Percentiles rank a stretch among this genome's conserved stretches.
Evolutionary conservation across 2,113 vertebrate genomes (phyloP).

Genomic region (Anguilla japonica): DNA sequence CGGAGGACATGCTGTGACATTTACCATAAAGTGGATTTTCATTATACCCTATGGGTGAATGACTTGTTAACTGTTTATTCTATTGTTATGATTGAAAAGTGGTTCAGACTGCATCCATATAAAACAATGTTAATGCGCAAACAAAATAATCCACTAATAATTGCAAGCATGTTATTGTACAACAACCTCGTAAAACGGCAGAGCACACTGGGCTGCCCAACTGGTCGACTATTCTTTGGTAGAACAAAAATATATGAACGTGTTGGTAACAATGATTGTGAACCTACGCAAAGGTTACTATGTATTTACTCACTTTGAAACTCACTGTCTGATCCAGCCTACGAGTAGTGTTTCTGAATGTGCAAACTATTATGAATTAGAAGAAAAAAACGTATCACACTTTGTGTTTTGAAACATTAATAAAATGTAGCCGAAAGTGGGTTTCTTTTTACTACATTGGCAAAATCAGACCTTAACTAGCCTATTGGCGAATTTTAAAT

Average conservation of each 20-base stretch:
- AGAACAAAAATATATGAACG: not conserved
- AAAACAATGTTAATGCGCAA: not conserved
- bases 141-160: not conserved
- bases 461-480: not conserved
- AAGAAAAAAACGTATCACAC: not conserved
- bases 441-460: not conserved
- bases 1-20: too few relatives aligned
- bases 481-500: not conserved
- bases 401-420: not conserved
- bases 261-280: not conserved
- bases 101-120: not conserved
- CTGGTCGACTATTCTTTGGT: not conserved
- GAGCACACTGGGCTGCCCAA: not conserved
- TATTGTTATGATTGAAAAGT: not conserved
- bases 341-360: not conserved
- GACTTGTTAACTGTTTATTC: not conserved
- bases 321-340: not conserved
- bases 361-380: not conserved
- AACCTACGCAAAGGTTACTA: not conserved
- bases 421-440: not conserved
- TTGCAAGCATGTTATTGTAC: not conserved
- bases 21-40: not conserved
- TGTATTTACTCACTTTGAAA: not conserved
- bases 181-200: not conserved
- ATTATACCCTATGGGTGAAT: not conserved